phyloP scores from a whole-genome alignment of 2,113 vertebrate species.

The Scortum barcoo region DNA sequence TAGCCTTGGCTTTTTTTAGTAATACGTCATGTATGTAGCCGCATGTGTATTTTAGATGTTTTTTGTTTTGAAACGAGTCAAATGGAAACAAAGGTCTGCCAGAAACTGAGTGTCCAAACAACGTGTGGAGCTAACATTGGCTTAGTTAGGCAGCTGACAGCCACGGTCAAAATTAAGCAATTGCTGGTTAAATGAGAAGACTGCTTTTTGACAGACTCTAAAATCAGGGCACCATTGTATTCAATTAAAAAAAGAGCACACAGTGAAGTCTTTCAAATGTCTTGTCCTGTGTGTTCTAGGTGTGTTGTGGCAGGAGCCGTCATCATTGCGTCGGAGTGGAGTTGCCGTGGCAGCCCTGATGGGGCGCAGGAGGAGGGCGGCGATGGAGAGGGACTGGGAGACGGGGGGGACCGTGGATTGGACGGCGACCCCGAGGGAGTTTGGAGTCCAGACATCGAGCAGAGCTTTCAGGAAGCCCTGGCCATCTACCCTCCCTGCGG shows the following conservation, averaged over 20 bases:
- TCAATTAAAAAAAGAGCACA: background rate
- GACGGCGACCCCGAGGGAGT: constrained; percentile 96
- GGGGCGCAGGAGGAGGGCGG: constrained; percentile 94
- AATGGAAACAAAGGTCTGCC: background rate
- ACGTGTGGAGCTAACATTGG: background rate
- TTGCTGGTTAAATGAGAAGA: background rate
- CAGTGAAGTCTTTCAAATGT: background rate
- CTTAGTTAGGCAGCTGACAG: background rate
- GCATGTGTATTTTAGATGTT: background rate
- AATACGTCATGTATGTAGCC: background rate
- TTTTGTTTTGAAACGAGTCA: background rate
- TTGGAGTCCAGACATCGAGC: constrained; percentile 98
- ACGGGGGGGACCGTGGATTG: constrained; percentile 92
- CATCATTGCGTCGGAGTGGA: constrained; percentile 99
- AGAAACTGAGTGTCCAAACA: background rate
- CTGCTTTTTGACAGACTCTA: background rate
- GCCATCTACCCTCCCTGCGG: constrained; percentile 97
- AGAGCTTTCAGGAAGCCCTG: constrained; percentile 98
- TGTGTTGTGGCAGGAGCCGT: constrained; percentile 88
- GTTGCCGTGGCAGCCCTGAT: constrained; percentile 94
- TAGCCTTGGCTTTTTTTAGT: background rate
- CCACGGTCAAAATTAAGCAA: background rate
- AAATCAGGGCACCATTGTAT: background rate
- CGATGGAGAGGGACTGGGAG: constrained; percentile 89
- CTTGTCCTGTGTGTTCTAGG: constrained; percentile 47